Evolutionary conservation across 2,113 vertebrate genomes (phyloP), one percentile per base, ranked within the genome.

Genomic region (Elephantulus edwardii): DNA sequence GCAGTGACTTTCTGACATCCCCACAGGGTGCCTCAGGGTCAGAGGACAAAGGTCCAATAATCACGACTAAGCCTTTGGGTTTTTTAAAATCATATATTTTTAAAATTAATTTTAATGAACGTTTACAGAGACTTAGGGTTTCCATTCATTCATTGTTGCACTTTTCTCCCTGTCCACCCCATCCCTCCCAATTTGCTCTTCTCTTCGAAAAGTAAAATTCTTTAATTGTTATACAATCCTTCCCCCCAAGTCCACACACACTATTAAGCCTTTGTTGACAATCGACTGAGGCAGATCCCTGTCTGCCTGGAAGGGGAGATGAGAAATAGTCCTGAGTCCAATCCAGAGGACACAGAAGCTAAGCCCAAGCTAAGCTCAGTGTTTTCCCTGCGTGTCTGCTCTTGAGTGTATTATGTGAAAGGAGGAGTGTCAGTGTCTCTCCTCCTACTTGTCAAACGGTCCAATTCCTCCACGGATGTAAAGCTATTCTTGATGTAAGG

Each of bases 361-460:
- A 30, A n/a, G n/a, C n/a, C n/a, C 64, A 0, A 3, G 56, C 66
- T 58, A 48, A 24, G 8, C 1, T 8, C 26, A 22, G 22, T 79
- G 82, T n/a, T 52, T 20, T 70, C 82, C 33, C 35, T 38, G 75
- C 42, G 46, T 12, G 5, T 28, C 0, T 58, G 72, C 42, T 46
- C 40, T 4, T 5, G 30, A 17, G 70, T 9, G 0, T 2, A 2
- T 42, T 46, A 56, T 6, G 4, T 22, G 54, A 8, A 14, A 60
- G 40, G 5, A 12, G 50, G 14, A 48, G 20, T n/a, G n/a, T 26
- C 88, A 42, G 70, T 2, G 22, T 60, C 12, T 54, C n/a, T 4
- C 19, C 86, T 44, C 38, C 50, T n/a, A 19, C 46, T 66, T 40
- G 24, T 50, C 52, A 42, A 78, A 52, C 82, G 62, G 66, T 50